Evolutionary conservation across 2,888 invertebrate species (phyloP).

Genomic region (Clusia tigrina): DNA sequence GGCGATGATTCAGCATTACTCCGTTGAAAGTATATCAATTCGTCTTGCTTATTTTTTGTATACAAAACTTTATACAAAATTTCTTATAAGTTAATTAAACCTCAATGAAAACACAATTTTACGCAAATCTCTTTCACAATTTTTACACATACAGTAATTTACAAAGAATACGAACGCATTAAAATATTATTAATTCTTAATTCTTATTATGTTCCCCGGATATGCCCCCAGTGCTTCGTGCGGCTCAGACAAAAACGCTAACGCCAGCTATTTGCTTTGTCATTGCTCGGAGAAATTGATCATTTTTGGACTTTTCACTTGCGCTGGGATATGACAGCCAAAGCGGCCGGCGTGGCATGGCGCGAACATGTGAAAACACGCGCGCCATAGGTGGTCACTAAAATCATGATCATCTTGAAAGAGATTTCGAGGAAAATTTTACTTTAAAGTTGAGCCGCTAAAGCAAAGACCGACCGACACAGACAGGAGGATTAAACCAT

Average conservation of each 20-base stretch:
- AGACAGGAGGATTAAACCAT: neutral
- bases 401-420: neutral
- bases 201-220: neutral
- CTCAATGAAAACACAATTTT: constrained; percentile 5
- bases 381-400: constrained; percentile 7
- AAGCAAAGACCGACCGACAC: neutral
- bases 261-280: constrained; percentile 10
- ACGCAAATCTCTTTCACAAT: neutral
- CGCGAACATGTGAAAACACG: constrained; percentile 2
- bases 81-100: neutral
- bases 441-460: neutral
- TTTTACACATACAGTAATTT: neutral
- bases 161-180: neutral
- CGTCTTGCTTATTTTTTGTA: too few species aligned
- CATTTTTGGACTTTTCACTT: too few species aligned
- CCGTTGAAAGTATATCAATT: too few species aligned
- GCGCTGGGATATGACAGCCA: neutral
- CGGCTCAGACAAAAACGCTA: too few species aligned
- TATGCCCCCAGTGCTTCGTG: neutral
- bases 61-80: too few species aligned
- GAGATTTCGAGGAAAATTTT: neutral
- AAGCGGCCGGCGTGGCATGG: neutral
- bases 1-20: too few species aligned
- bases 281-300: constrained; percentile 5
- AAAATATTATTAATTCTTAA: neutral